These are phyloP conservation scores for Phylloscopus whistleri DNA, from an alignment of 2,113 vertebrate genomes.

Conservation along the genomic window DNA sequence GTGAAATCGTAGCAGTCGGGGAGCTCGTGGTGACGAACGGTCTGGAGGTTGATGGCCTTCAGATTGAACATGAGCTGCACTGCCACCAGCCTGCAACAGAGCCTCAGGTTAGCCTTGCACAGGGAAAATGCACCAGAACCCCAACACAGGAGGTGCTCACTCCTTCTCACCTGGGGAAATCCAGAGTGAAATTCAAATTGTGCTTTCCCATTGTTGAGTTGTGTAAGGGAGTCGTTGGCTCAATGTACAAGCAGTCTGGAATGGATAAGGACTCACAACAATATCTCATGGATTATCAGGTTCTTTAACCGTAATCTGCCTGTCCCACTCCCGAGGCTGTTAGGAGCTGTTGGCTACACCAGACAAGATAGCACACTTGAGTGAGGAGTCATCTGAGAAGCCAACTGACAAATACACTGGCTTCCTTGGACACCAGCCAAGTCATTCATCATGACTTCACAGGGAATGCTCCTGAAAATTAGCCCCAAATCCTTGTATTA, in stretches of 20 bases:
- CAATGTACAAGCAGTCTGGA: conserved; percentile 86
- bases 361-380: background rate
- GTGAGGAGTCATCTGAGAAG: background rate
- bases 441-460: background rate
- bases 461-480: background rate
- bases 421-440: background rate
- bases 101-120: background rate
- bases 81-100: conserved; percentile 80
- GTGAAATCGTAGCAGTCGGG: conserved; percentile 93
- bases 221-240: conserved; percentile 61
- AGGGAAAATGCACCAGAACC: background rate
- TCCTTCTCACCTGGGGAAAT: conserved; percentile 87
- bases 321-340: background rate
- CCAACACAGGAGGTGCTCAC: background rate
- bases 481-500: background rate
- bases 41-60: conserved; percentile 95
- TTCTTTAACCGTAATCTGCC: conserved; percentile 24
- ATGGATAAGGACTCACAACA: conserved; percentile 35
- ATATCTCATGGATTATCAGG: background rate
- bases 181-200: conserved; percentile 81
- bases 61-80: conserved; percentile 85
- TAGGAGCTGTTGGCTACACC: background rate
- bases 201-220: conserved; percentile 46
- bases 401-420: background rate
- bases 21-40: conserved; percentile 87